Evolutionary conservation across 2,797 vertebrate genomes (phyloP).

Genomic region (Masticophis lateralis): DNA sequence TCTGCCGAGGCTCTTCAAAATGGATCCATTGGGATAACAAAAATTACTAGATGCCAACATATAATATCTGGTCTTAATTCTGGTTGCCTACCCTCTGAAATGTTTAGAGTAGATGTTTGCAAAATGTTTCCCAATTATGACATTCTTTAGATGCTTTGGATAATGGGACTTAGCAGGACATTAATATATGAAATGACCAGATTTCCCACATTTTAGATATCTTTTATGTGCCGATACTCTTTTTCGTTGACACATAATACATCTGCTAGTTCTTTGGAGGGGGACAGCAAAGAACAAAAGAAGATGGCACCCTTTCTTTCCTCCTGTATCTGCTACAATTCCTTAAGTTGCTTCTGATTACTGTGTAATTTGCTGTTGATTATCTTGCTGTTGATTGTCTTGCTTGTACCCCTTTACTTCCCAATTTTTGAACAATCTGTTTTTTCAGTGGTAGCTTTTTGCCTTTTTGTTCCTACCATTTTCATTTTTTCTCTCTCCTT

Average conservation of each 20-base stretch:
- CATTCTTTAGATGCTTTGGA: neutral
- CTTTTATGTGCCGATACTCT: neutral
- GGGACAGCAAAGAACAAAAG: neutral
- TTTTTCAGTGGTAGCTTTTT: neutral
- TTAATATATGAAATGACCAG: neutral
- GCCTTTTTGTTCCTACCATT: neutral
- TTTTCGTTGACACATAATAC: neutral
- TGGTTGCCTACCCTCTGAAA: neutral
- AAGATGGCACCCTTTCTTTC: neutral
- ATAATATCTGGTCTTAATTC: neutral
- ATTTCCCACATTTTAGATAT: neutral
- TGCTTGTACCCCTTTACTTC: neutral
- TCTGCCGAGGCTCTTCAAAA: neutral
- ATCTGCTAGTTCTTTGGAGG: neutral
- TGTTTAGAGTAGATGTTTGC: neutral
- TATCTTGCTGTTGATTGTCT: neutral
- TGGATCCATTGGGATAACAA: neutral
- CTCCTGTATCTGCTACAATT: neutral
- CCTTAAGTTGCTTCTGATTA: neutral
- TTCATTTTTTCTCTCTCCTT: neutral
- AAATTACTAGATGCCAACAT: neutral
- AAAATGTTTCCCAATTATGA: neutral
- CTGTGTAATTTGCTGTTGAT: neutral
- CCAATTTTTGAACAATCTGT: too few species aligned
- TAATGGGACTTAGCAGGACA: neutral